Base-by-base conservation (phyloP, 37 sponge, comb jelly and placozoan genomes). In the Haliclona indistincta region DNA sequence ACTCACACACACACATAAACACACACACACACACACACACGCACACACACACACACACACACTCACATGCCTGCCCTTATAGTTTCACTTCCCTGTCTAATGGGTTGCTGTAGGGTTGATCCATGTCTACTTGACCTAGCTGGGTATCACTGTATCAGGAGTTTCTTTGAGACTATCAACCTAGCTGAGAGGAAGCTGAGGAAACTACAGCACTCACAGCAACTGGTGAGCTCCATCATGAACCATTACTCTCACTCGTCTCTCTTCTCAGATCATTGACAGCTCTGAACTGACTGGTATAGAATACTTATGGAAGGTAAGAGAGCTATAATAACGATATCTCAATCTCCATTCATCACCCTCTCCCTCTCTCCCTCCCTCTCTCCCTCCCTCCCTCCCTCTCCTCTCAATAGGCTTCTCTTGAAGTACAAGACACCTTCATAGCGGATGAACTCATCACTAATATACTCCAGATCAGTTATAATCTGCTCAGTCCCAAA, bases 221-320 rank as follows among this genome's bases (percentile, higher is more conserved):
- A 58, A 58, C 60, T 58, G 28, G 60, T 58, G 25, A 58, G 13
- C 60, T 26, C 51, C 51, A 10, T 47, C 51, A 47, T 47, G 10
- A 10, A 47, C 51, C 15, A 10, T 15, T 15, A 17, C 51, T 15
- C 51, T 47, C 51, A 47, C 51, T 47, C 60, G 26, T n/a, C n/a
- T 26, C 60, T 26, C 28, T n/a, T 26, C 60, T 58, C 25, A 93
- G 94, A 80, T 88, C 40, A 79, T 93, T 23, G 94, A 93, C 26
- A 81, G 38, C 23, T 69, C 54, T 28, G 94, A 93, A 0, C 53
- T 93, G 32, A 89, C 92, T 71, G 94, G 94, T 3, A 52, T 79
- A 34, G 94, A 93, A 32, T 93, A 93, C 54, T 41, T 93, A 4
- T 93, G 94, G 94, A 76, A 76, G 86, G 94, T 93, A 53, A 60